Evolutionary conservation across 2,113 vertebrate genomes (phyloP).

Genomic region (Bungarus multicinctus): DNA sequence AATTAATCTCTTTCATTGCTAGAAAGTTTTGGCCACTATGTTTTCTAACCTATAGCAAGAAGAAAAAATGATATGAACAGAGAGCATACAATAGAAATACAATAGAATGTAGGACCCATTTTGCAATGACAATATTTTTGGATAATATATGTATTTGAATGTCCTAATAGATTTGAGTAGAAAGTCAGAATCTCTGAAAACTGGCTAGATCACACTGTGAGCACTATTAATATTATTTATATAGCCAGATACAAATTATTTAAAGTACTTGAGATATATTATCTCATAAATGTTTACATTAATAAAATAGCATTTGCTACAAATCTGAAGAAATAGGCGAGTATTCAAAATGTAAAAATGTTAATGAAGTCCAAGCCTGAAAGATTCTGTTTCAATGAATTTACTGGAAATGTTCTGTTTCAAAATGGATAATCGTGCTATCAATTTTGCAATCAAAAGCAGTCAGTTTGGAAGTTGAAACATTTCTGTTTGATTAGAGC

Average conservation of each 20-base stretch:
- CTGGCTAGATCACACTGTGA: neutral
- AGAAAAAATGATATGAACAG: neutral
- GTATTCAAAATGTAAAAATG: neutral
- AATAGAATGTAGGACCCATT: neutral
- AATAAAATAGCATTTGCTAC: neutral
- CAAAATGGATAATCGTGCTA: too few relatives aligned
- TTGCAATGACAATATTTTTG: neutral
- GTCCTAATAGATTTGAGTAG: neutral
- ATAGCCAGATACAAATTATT: neutral
- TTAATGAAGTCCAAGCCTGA: neutral
- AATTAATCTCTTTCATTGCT: constrained; percentile 89
- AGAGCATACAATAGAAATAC: neutral
- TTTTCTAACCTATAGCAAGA: constrained; percentile 78
- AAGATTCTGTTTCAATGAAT: neutral
- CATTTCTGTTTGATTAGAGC: too few relatives aligned
- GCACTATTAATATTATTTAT: neutral
- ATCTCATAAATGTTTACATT: neutral
- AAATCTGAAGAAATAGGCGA: neutral
- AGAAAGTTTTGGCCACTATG: constrained; percentile 81
- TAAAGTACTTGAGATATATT: neutral
- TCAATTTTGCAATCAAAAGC: too few relatives aligned
- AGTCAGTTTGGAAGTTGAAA: too few relatives aligned
- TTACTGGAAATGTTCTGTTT: neutral
- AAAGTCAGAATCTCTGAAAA: constrained; percentile 10
- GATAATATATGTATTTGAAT: neutral